A percentile compares a stretch with the other conserved stretches of the same genome.
Evolutionary conservation across 2,888 invertebrate species (phyloP).

Genomic region (Drosophila maculinotata): DNA sequence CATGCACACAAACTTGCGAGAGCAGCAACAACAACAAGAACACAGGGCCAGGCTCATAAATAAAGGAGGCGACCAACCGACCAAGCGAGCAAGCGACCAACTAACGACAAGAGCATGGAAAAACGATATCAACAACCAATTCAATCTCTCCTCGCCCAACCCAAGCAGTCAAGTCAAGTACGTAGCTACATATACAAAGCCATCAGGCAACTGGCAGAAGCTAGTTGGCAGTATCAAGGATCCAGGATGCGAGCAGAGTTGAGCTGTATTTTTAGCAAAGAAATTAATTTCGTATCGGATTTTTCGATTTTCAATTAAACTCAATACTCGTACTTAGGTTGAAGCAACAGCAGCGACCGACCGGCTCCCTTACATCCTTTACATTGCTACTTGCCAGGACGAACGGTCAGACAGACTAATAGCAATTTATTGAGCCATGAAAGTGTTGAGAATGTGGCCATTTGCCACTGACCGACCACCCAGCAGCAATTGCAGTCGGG

Average conservation of each 20-base stretch:
- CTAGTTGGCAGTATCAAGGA: slow-evolving; percentile 16
- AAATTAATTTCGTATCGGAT: slow-evolving; percentile 82
- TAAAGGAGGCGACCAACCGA: slow-evolving; percentile 57
- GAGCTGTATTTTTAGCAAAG: slow-evolving; percentile 74
- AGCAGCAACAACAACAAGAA: slow-evolving; percentile 36
- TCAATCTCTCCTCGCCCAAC: not conserved
- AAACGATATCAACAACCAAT: slow-evolving; percentile 48
- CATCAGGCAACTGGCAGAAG: slow-evolving; percentile 32
- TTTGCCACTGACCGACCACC: slow-evolving; percentile 14
- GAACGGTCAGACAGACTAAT: slow-evolving; percentile 58
- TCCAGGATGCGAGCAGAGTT: slow-evolving; percentile 28
- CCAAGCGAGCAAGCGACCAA: slow-evolving; percentile 34
- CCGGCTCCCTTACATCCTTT: slow-evolving; percentile 8
- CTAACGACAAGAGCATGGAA: slow-evolving; percentile 61
- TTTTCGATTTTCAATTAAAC: slow-evolving; percentile 83
- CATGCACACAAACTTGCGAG: slow-evolving; percentile 15
- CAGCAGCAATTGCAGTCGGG: slow-evolving; percentile 6
- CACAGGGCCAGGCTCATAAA: slow-evolving; percentile 68
- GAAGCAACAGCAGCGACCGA: slow-evolving; percentile 19
- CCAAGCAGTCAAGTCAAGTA: slow-evolving; percentile 47
- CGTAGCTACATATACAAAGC: slow-evolving; percentile 36
- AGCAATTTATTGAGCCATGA: slow-evolving; percentile 79
- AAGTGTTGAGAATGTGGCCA: slow-evolving; percentile 74
- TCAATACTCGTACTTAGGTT: slow-evolving; percentile 59
- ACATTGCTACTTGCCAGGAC: slow-evolving; percentile 8